Base-by-base conservation (phyloP, 23 tunicate species). In the Phallusia fumigata region DNA sequence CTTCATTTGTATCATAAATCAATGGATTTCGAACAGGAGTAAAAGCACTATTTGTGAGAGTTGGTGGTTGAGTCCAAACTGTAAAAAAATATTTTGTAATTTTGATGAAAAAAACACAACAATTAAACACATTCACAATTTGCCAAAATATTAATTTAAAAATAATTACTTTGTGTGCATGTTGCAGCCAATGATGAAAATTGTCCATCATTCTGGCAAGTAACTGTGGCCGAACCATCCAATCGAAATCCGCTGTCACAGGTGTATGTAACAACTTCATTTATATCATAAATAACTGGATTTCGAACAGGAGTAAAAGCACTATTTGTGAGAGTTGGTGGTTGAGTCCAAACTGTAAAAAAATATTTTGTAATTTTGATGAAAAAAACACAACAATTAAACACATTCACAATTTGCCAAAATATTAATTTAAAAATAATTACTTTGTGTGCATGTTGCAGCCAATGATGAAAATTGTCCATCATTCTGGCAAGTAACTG, bases 251-350 rank as follows among this genome's bases (percentile, higher is more conserved):
- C 78, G 19, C 45, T 74, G 78, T 74, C 31, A 35, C 78, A 74
- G 2, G 78, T 74, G 78, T 74, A 74, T 30, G 78, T 74, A 35
- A 74, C 47, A 24, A 74, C 78, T 34, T 74, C 78, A 74, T 74
- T 74, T 6, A 74, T 34, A 16, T 74, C 47, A 74, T 74, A 74
- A 33, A 74, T 34, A 19, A 19, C 33, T 74, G 78, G 34, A 33
- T 5, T 31, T 30, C 35, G 44, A 74, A 33, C 78, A 33, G 78
- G 78, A 21, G 78, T 28, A 15, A 74, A 74, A 2, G 13, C 47
- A 21, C 78, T 33, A 35, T 19, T 74, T 31, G 31, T 30, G 31
- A 74, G 78, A 33, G 78, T 19, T 28, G 78, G 78, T 74, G 78
- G 78, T 19, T 33, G 34, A 3, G 47, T 18, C 5, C 78, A 74